Evolutionary conservation across 2,888 invertebrate genomes (phyloP), one percentile per base, ranked within the genome.

Genomic region (Dendrolimus houi): DNA sequence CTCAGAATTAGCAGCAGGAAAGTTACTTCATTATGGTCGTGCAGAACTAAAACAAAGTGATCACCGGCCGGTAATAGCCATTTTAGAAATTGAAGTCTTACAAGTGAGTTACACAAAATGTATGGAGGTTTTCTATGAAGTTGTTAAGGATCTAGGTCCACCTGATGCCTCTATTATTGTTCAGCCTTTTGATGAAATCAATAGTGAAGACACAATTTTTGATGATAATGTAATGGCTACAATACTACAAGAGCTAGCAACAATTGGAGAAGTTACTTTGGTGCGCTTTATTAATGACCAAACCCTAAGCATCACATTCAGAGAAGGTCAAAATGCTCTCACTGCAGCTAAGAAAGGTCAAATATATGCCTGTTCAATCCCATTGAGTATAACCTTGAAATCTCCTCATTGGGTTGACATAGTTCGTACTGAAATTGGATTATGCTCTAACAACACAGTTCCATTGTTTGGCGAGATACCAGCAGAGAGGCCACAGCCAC

Each of bases 41-140:
- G 96, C 98, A 8, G 99, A 99, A 83, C 87, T 99, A 59, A 99
- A 98, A 79, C 98, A 98, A 79, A 98, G 98, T 75, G 99, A 99
- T 85, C 99, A 99, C 87, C 93, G 99, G 60, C 99, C 99, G 1
- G 99, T 99, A 0, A 95, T 97, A 67, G 97, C 96, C 0, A 93
- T 98, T 59, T 93, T 99, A 68, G 97, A 98, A 83, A 91, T 98
- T 10, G 97, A 98, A 77, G 94, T 97, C 6, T 92, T 95, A 65
- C 94, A 94, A 75, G 95, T 98, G 0, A 95, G 97, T 74, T 92
- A 94, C 55, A 93, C 93, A 13, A 94, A 94, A 71, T 93, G 98
- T 58, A 94, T 96, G 73, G 90, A 92, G 67, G 95, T 97, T 1
- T 97, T 99, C 75, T 94, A 95, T 72, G 95, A 95, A 80, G 96